Conservation (phyloP, 2,113 vertebrate genomes). For the Crypturellus undulatus region DNA sequence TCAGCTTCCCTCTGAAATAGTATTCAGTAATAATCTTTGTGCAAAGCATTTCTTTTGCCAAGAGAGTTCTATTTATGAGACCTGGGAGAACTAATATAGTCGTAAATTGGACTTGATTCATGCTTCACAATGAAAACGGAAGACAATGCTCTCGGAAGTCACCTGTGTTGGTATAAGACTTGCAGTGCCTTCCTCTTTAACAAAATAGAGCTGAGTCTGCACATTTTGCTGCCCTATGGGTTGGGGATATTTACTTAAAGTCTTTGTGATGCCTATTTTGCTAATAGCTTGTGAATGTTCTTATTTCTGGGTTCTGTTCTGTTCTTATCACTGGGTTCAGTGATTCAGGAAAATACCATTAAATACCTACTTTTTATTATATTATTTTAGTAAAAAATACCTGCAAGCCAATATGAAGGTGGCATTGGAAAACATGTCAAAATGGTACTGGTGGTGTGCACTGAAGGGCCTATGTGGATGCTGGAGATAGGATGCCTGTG, state of each 20-base stretch:
- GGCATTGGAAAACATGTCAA: background rate
- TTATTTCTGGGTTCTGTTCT: background rate
- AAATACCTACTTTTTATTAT: background rate
- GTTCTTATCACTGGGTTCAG: background rate
- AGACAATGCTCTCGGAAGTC: background rate
- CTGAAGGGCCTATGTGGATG: background rate
- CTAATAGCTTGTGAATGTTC: background rate
- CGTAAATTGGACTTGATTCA: background rate
- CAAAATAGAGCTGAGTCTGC: background rate
- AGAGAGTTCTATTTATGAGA: background rate
- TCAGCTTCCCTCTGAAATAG: background rate
- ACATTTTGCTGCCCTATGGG: background rate
- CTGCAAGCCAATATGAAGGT: background rate
- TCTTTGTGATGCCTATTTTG: background rate
- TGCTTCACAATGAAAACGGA: background rate
- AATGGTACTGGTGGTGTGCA: background rate
- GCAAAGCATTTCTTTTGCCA: background rate
- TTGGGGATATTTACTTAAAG: background rate
- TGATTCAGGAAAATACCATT: background rate
- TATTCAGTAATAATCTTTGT: background rate
- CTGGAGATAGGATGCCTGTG: background rate
- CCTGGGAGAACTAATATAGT: background rate
- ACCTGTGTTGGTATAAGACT: background rate
- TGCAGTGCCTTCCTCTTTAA: background rate
- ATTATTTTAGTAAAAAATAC: background rate